A percentile compares a stretch with the other conserved stretches of the same genome.
These are phyloP conservation scores for Craniophora ligustri DNA, from an alignment of 2,888 invertebrate species.

Conservation along the genomic window DNA sequence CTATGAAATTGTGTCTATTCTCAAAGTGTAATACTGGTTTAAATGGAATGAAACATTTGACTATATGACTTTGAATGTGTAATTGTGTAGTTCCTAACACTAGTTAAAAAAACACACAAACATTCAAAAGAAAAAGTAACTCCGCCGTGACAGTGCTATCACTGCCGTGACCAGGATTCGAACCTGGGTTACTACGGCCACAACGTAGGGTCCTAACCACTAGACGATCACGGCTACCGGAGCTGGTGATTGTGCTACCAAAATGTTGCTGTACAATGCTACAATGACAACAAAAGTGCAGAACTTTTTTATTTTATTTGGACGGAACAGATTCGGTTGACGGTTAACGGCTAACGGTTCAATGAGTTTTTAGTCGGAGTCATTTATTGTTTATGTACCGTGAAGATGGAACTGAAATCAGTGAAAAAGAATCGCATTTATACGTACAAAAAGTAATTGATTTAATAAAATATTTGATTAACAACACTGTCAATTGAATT, in stretches of 20 bases:
- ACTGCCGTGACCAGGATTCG: slow-evolving; percentile 89
- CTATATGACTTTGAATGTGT: too few relatives aligned
- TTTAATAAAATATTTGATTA: too few relatives aligned
- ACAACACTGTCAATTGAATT: too few relatives aligned
- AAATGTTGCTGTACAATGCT: slow-evolving; percentile 6
- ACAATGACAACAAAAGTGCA: slow-evolving; percentile 12
- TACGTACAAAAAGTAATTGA: too few relatives aligned
- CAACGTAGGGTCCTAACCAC: slow-evolving; percentile 93
- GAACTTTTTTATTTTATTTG: slow-evolving; percentile 39
- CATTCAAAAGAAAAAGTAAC: neutral
- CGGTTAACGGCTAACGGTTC: slow-evolving; percentile 7
- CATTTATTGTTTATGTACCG: slow-evolving; percentile 9
- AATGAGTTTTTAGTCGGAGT: slow-evolving; percentile 14
- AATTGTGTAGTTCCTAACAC: too few relatives aligned
- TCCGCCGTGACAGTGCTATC: slow-evolving; percentile 18
- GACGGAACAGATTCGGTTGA: slow-evolving; percentile 1
- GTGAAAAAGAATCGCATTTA: neutral
- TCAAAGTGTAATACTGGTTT: too few relatives aligned
- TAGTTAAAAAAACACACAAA: too few relatives aligned
- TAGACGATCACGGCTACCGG: slow-evolving; percentile 85
- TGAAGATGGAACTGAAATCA: neutral
- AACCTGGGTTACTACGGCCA: slow-evolving; percentile 93
- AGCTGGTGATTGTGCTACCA: neutral
- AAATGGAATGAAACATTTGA: too few relatives aligned
- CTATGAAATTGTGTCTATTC: too few relatives aligned